Evolutionary conservation across 2,888 invertebrate species (phyloP), one percentile per base, ranked within the genome.

Genomic region (Meiosimyza decipiens): DNA sequence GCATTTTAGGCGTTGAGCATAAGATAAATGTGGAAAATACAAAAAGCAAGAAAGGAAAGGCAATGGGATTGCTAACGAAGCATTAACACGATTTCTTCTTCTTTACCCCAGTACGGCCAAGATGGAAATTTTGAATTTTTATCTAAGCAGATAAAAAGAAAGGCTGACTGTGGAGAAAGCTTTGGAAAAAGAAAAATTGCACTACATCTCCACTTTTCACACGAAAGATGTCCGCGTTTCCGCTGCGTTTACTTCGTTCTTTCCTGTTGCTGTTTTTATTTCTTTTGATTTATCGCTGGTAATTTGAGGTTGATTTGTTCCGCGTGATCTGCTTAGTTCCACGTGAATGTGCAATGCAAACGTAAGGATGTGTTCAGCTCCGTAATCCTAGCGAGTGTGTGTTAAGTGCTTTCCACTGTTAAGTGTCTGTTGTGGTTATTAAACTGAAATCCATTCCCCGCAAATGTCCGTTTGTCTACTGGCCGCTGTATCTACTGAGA

Each of bases 351-450:
- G 18, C 16, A 33, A 12, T 57, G 49, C 16, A 28, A 28, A 28
- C 28, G 40, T 40, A 16, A 55, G 18, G 16, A n/a, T 57, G n/a
- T 51, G 65, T 13, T 33, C 18, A 62, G 72, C 15, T 47, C 33
- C 40, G 54, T 51, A 72, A 72, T 66, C 52, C 73, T 18, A 59
- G 60, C 55, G 6, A 18, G 55, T 18, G 55, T 22, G 69, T 70
- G 68, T 75, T 80, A 78, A 82, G 79, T 81, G 82, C 80, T 79
- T 80, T 80, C 74, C 71, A 74, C 60, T 77, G 78, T 78, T 75
- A 76, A 78, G 73, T 79, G 78, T 76, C 75, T 71, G 54, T 16
- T 71, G 33, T 60, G 49, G 63, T 22, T 22, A n/a, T n/a, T 28
- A 16, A 22, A 28, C 18, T 62, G 13, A 9, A 40, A 2, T 40